Conservation (phyloP, 2,797 vertebrate genomes). For the Pempheris klunzingeri region DNA sequence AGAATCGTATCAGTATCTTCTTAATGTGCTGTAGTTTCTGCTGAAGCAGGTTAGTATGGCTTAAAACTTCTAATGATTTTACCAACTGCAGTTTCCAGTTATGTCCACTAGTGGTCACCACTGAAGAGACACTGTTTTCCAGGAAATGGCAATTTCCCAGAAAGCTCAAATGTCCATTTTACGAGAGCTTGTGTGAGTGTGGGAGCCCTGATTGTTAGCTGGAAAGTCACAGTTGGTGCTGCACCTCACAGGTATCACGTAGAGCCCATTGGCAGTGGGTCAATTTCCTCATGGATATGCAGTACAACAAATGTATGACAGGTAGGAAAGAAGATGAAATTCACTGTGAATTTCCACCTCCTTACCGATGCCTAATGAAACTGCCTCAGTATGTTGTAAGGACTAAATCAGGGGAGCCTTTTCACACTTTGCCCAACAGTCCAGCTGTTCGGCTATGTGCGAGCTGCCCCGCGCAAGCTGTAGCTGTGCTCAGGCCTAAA, state of each 20-base stretch:
- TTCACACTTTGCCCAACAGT: constrained; percentile 40
- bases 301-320: background rate
- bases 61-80: background rate
- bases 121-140: background rate
- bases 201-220: background rate
- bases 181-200: background rate
- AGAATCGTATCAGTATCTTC: background rate
- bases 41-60: background rate
- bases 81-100: background rate
- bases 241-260: background rate
- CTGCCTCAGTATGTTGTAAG: constrained; percentile 7
- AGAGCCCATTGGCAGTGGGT: background rate
- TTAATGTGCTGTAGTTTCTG: background rate
- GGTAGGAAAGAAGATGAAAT: constrained; percentile 19
- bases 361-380: background rate
- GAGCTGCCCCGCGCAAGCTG: background rate
- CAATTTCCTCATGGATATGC: background rate
- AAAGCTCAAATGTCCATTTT: background rate
- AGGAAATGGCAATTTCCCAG: background rate
- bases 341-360: constrained; percentile 10
- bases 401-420: constrained; percentile 17
- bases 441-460: constrained; percentile 33
- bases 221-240: background rate
- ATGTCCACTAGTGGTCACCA: background rate
- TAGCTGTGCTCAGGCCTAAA: constrained; percentile 19